These are phyloP conservation scores for Athalia cordata DNA, from an alignment of 2,888 invertebrate species.

Conservation along the genomic window DNA sequence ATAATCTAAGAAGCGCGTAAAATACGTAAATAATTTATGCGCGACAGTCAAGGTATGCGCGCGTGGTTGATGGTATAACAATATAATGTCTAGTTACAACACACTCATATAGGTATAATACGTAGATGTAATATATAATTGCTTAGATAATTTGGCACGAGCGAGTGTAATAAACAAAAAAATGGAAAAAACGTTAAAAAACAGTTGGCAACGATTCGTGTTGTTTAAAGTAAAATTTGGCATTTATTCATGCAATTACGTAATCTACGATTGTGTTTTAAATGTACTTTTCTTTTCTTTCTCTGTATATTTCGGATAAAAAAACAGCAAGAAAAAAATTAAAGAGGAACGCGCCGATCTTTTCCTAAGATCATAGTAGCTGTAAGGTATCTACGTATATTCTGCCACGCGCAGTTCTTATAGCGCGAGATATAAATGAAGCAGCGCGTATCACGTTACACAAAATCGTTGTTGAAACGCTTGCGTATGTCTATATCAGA, in stretches of 20 bases:
- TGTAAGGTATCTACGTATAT: background rate
- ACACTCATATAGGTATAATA: background rate
- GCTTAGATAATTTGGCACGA: conserved; percentile 43
- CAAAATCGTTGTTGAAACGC: conserved; percentile 22
- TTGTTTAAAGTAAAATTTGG: conserved; percentile 39
- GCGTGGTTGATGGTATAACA: background rate
- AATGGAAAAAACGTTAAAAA: background rate
- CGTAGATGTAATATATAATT: background rate
- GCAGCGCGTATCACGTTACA: conserved; percentile 41
- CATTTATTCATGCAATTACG: conserved; percentile 24
- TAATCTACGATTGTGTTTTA: background rate
- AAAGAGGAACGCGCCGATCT: too few species aligned
- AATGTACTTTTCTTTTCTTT: background rate
- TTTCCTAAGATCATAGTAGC: background rate
- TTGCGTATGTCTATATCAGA: conserved; percentile 20
- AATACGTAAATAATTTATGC: conserved; percentile 2
- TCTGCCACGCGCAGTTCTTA: background rate
- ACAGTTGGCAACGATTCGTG: conserved; percentile 42
- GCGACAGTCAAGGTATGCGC: too few species aligned
- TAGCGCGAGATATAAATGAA: conserved; percentile 41
- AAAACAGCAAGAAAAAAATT: background rate
- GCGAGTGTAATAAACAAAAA: background rate
- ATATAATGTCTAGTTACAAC: background rate
- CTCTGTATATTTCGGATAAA: background rate
- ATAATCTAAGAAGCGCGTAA: conserved; percentile 7